Evolutionary conservation across 1,140 invertebrate genomes (phyloP).

Genomic region (Armadillidium nasatum): DNA sequence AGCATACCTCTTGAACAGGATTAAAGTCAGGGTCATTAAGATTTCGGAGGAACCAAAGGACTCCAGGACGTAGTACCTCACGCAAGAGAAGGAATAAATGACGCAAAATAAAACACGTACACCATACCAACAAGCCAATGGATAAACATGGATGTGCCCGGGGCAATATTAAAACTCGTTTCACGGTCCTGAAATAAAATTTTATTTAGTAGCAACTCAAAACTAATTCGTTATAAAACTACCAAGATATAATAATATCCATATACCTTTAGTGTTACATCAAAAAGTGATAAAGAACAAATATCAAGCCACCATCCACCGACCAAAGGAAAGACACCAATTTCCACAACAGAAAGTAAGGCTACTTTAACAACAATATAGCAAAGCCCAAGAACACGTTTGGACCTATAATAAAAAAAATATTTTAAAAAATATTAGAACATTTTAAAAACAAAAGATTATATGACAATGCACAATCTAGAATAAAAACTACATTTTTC

Average conservation of each 20-base stretch:
- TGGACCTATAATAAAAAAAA: slow-evolving; percentile 53
- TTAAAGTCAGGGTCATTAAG: slow-evolving; percentile 99
- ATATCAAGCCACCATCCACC: slow-evolving; percentile 99
- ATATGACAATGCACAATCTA: too few species aligned
- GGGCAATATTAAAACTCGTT: slow-evolving; percentile 77
- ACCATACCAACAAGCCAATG: slow-evolving; percentile 99
- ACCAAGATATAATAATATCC: neutral
- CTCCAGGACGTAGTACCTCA: slow-evolving; percentile 90
- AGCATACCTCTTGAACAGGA: slow-evolving; percentile 81
- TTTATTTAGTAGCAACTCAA: too few species aligned
- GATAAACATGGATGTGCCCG: slow-evolving; percentile 94
- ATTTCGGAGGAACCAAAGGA: slow-evolving; percentile 94
- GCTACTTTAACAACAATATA: slow-evolving; percentile 96
- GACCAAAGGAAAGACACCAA: slow-evolving; percentile 90
- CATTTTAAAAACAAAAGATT: too few species aligned
- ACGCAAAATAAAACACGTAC: slow-evolving; percentile 98
- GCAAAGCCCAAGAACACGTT: slow-evolving; percentile 82
- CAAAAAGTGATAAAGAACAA: slow-evolving; percentile 91
- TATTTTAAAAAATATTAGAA: too few species aligned
- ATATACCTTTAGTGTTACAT: slow-evolving; percentile 75
- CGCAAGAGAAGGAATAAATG: slow-evolving; percentile 87
- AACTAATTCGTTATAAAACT: neutral
- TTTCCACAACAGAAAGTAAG: slow-evolving; percentile 85
- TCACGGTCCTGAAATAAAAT: slow-evolving; percentile 58
- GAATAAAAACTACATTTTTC: too few species aligned